These are phyloP conservation scores for Ctena decussata DNA, from an alignment of 2,888 invertebrate genomes.

Conservation along the genomic window DNA sequence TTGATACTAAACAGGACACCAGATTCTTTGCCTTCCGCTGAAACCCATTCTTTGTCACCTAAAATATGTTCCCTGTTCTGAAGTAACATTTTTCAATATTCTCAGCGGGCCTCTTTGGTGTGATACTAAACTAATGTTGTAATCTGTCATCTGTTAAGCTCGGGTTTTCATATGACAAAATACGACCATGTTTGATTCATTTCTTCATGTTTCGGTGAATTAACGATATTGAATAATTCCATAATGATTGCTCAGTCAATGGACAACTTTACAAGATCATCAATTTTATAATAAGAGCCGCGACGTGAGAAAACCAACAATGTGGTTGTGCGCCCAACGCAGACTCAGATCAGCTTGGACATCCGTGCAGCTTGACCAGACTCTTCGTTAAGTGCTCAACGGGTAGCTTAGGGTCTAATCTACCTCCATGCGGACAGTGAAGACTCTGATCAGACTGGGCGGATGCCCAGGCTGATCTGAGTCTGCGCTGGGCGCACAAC, in stretches of 20 bases:
- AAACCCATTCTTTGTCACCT: neutral
- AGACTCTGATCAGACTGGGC: too few species aligned
- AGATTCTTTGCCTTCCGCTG: neutral
- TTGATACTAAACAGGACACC: neutral
- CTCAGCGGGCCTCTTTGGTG: neutral
- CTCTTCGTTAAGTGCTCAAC: too few species aligned
- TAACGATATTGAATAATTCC: conserved; percentile 11
- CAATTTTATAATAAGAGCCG: conserved; percentile 14
- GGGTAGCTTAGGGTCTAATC: too few species aligned
- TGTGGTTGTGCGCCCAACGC: too few species aligned
- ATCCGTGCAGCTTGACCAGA: too few species aligned
- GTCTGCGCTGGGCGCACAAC: too few species aligned
- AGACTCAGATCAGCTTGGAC: too few species aligned
- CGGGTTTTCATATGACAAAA: conserved; percentile 6
- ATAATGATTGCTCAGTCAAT: conserved; percentile 10
- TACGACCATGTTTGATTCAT: conserved; percentile 3
- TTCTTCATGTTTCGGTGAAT: conserved; percentile 5
- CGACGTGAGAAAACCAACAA: too few species aligned
- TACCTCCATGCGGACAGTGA: too few species aligned
- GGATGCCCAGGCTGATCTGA: too few species aligned
- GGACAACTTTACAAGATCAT: neutral
- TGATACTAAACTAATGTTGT: neutral
- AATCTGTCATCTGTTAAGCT: neutral
- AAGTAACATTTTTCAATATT: neutral
- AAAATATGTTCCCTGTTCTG: neutral